These are phyloP conservation scores for Melieria crassipennis DNA, from an alignment of 2,888 invertebrate genomes.

Conservation along the genomic window DNA sequence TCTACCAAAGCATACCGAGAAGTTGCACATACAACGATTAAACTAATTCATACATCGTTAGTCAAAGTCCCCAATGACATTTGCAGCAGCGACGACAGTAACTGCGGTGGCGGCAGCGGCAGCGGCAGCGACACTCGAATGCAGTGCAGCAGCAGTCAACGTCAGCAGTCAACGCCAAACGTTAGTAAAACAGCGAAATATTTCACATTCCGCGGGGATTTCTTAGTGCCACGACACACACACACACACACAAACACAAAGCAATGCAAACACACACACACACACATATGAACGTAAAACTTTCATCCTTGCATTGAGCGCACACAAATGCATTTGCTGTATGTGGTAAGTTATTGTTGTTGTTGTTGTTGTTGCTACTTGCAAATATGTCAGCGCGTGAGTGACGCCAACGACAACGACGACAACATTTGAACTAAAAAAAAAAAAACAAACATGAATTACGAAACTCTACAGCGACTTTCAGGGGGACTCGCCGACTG, in stretches of 20 bases:
- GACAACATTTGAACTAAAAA: no score
- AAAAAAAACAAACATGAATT: no score
- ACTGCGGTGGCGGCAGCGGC: conserved; percentile 4
- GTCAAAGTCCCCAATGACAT: conserved; percentile 41
- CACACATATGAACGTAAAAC: neutral
- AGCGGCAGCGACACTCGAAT: neutral
- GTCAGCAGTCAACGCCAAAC: neutral
- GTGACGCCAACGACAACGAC: no score
- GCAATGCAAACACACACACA: neutral
- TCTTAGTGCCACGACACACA: neutral
- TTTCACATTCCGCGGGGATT: conserved; percentile 29
- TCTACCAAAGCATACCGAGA: no score
- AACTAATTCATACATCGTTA: conserved; percentile 45
- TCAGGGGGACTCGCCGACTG: no score
- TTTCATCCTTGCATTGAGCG: neutral
- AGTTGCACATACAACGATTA: no score
- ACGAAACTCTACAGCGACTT: no score
- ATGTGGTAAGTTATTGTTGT: no score
- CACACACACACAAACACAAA: neutral
- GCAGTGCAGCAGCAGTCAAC: neutral
- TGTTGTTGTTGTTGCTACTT: no score
- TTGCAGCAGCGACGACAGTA: conserved; percentile 12
- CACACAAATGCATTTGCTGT: no score
- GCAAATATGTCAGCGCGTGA: no score
- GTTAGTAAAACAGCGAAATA: conserved; percentile 20